Conservation (phyloP, 2,888 invertebrate species). For the Sphinx pinastri region DNA sequence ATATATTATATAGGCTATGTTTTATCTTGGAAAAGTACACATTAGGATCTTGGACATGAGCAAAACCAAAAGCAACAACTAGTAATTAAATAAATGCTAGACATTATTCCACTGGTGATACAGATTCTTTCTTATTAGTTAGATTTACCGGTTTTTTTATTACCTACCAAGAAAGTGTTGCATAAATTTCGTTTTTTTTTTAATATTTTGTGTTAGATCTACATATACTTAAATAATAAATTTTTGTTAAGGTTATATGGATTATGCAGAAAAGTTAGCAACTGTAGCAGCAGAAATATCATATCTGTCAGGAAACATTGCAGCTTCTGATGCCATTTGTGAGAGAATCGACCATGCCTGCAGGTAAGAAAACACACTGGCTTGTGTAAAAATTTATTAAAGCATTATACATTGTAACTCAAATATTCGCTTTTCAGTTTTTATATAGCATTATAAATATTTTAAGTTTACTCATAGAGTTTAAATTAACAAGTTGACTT, state of each 20-base stretch:
- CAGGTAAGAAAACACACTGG: constrained; percentile 58
- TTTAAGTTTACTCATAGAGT: constrained; percentile 25
- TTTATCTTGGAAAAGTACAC: no score
- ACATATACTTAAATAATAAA: background rate
- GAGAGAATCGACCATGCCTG: constrained; percentile 78
- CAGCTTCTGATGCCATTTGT: constrained; percentile 80
- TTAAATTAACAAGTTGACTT: constrained; percentile 29
- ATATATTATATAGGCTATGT: no score
- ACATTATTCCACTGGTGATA: no score
- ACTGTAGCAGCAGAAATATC: constrained; percentile 82
- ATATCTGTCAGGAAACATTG: constrained; percentile 79
- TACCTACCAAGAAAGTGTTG: no score
- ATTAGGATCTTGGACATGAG: no score
- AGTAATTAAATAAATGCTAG: no score
- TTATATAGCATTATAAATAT: constrained; percentile 34
- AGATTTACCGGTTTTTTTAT: no score
- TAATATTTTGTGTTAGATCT: constrained; percentile 9
- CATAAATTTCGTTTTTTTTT: background rate
- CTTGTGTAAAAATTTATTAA: constrained; percentile 53
- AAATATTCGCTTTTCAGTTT: constrained; percentile 33
- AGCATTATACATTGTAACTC: constrained; percentile 49
- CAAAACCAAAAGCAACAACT: no score
- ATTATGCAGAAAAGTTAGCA: constrained; percentile 82
- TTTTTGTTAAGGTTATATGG: constrained; percentile 74
- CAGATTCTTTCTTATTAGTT: no score